Evolutionary conservation across 2,113 vertebrate genomes (phyloP), one percentile per base, ranked within the genome.

Genomic region (Syngnathus typhle): DNA sequence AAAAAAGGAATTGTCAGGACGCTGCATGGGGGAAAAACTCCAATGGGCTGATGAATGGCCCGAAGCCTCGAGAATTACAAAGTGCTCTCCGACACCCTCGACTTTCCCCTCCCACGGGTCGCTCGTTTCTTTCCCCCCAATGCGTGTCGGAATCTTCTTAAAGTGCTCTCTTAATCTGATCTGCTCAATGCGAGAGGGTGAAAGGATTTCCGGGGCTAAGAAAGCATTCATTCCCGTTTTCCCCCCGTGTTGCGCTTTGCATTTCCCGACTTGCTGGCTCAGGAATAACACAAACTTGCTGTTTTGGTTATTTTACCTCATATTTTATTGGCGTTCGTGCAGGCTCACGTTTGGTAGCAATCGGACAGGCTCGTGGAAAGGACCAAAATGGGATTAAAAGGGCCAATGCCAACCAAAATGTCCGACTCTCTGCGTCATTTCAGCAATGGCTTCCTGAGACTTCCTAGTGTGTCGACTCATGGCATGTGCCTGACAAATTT

Each of bases 11-110:
- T 97, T 95, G 95, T 95, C 95, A 94, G 94, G 94, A 96, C 95
- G 94, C 96, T 93, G 94, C 94, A 94, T 95, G 94, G 95, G 95
- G 95, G 98, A 56, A 32, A 56, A 98, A 98, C 94, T 95, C 96
- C 94, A 96, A 98, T 97, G 97, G 94, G 94, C 95, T 97, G 96
- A 98, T 98, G 95, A 98, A 98, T 98, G 95, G 96, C 95, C 94
- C 92, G 92, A 92, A 94, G 95, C 94, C 94, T 93, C 91, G 94
- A 11, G 95, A 98, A 98, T 98, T 94, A 96, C 94, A 98, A 97
- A 96, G 93, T 92, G 87, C 89, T 85, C 85, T 78, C 82, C 82
- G 89, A 94, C 94, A 94, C 94, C 95, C 93, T 91, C 76, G 54
- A 91, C 92, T 92, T 94, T 90, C 93, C 93, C 94, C 94, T 93